Conservation (phyloP, 2,888 invertebrate species). For the Drosophila greeni region DNA sequence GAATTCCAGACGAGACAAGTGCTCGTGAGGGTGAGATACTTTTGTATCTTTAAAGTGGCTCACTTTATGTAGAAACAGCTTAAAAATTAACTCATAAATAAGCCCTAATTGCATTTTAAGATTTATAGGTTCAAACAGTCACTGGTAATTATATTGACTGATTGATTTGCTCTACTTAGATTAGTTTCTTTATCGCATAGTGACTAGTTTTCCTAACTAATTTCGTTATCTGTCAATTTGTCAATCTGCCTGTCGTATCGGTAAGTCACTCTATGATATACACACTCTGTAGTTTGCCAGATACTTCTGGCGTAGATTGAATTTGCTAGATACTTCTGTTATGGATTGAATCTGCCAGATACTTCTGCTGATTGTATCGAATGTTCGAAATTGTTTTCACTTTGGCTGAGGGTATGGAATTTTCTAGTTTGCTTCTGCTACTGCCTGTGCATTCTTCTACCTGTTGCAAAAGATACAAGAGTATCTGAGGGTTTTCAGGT, state of each 20-base stretch:
- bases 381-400: neutral
- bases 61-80: neutral
- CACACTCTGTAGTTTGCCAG: neutral
- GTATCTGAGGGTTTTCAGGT: neutral
- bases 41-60: no score
- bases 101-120: neutral
- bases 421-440: neutral
- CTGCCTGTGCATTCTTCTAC: neutral
- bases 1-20: neutral
- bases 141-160: neutral
- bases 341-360: slow-evolving; percentile 1
- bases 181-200: neutral
- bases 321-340: slow-evolving; percentile 5
- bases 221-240: slow-evolving; percentile 14
- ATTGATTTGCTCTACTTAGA: neutral
- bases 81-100: neutral
- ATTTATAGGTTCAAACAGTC: neutral
- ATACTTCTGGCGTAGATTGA: neutral
- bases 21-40: neutral
- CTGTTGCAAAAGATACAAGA: neutral
- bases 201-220: neutral
- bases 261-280: neutral
- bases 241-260: slow-evolving; percentile 1
- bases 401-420: neutral
- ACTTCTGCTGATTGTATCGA: slow-evolving; percentile 1